Evolutionary conservation across 1,140 invertebrate species (phyloP).

Genomic region (Chironomus tepperi): DNA sequence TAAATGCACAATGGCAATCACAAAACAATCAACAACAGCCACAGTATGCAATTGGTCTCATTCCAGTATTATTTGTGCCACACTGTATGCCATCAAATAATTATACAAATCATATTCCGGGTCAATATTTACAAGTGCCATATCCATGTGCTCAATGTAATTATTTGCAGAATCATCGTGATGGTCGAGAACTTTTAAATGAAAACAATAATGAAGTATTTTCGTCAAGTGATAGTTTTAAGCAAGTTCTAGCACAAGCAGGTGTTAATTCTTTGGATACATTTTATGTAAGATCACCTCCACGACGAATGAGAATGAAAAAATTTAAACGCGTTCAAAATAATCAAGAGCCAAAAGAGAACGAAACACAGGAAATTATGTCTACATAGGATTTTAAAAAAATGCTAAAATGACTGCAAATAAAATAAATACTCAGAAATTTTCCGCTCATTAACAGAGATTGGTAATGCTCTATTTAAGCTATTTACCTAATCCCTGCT

Average conservation of each 20-base stretch:
- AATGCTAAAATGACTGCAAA: background rate
- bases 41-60: slow-evolving; percentile 10
- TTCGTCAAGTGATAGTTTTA: slow-evolving; percentile 20
- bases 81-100: slow-evolving; percentile 5
- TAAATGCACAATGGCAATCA: slow-evolving; percentile 10
- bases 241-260: slow-evolving; percentile 9
- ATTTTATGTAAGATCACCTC: background rate
- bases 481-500: too few relatives aligned
- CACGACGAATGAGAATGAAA: background rate
- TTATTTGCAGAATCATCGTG: background rate
- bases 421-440: background rate
- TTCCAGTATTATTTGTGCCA: background rate
- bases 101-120: background rate
- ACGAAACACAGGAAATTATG: too few relatives aligned
- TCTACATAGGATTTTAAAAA: too few relatives aligned
- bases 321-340: slow-evolving; percentile 16
- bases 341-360: background rate
- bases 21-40: background rate
- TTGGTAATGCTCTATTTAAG: too few relatives aligned
- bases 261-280: background rate
- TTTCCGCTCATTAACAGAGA: too few relatives aligned
- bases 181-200: background rate
- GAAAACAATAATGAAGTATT: background rate
- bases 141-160: slow-evolving; percentile 10
- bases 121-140: background rate